Conservation (phyloP, 2,113 vertebrate species). For the Leptocoma aspasia region DNA sequence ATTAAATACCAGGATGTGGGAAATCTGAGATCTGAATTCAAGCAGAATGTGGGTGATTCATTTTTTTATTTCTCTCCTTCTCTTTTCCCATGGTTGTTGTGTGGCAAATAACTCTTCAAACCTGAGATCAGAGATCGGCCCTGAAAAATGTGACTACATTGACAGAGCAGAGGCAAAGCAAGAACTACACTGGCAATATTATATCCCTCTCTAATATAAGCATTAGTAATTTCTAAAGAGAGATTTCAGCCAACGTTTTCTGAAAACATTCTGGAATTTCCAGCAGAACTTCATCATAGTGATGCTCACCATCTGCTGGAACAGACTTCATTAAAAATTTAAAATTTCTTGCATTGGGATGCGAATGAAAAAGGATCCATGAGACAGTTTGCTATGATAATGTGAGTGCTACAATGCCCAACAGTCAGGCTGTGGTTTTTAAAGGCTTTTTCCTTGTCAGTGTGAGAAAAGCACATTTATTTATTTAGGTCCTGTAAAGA, state of each 20-base stretch:
- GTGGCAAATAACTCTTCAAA: constrained; percentile 16
- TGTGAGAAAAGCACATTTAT: not conserved
- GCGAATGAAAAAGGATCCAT: not conserved
- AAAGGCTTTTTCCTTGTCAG: not conserved
- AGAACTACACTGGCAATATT: not conserved
- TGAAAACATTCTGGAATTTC: not conserved
- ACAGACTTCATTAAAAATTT: not conserved
- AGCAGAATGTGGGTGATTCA: constrained; percentile 42
- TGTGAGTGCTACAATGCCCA: not conserved
- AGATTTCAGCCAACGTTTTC: not conserved
- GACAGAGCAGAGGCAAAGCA: not conserved
- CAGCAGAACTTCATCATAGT: not conserved
- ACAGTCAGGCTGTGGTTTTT: not conserved
- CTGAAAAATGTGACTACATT: not conserved
- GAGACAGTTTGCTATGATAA: not conserved
- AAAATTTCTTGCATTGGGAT: not conserved
- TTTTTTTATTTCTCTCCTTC: constrained; percentile 27
- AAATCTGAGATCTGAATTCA: constrained; percentile 60
- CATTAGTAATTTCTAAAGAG: not conserved
- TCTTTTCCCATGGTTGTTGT: constrained; percentile 41
- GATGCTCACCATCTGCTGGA: constrained; percentile 2
- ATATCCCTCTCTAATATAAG: not conserved
- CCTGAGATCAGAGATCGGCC: not conserved
- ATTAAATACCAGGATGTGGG: constrained; percentile 63
- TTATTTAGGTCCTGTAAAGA: not conserved